A percentile compares a stretch with the other conserved stretches of the same genome.
These are phyloP conservation scores for Actinostola sp. DNA, from an alignment of 92 coral and sea anemone species.

Conservation along the genomic window DNA sequence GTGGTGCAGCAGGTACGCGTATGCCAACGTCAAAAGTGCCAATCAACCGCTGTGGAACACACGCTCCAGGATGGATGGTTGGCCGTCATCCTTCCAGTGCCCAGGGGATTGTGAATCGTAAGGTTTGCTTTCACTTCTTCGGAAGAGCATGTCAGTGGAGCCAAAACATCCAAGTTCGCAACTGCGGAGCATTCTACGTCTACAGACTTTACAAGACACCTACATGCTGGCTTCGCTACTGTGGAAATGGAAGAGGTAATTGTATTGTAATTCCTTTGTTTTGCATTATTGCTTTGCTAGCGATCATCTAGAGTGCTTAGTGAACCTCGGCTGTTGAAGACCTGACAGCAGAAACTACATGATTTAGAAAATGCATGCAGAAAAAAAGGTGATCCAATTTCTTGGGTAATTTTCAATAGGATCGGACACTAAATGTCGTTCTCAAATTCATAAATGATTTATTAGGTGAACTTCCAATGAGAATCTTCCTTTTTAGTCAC, in stretches of 20 bases:
- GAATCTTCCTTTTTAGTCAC: too few species aligned
- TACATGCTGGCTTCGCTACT: background rate
- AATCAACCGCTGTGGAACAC: constrained; percentile 23
- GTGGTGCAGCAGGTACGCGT: constrained; percentile 23
- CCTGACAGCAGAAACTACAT: too few species aligned
- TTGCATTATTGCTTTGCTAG: too few species aligned
- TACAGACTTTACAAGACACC: background rate
- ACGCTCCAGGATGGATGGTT: constrained; percentile 37
- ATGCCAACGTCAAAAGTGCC: constrained; percentile 21
- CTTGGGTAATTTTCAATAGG: too few species aligned
- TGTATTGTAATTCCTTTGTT: too few species aligned
- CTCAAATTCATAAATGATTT: too few species aligned
- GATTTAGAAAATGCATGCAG: too few species aligned
- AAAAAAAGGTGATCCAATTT: too few species aligned
- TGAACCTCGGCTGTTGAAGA: too few species aligned
- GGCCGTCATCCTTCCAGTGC: constrained; percentile 13
- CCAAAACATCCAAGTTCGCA: constrained; percentile 1
- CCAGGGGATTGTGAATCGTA: constrained; percentile 1
- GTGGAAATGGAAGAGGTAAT: constrained; percentile 15
- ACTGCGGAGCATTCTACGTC: constrained; percentile 1
- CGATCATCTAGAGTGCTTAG: too few species aligned
- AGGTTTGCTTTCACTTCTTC: background rate
- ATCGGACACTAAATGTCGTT: too few species aligned
- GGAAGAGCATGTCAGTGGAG: constrained; percentile 6
- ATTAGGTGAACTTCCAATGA: too few species aligned